Evolutionary conservation across 64 coral and sea anemone species (phyloP).

Genomic region (Platygyra sinensis): DNA sequence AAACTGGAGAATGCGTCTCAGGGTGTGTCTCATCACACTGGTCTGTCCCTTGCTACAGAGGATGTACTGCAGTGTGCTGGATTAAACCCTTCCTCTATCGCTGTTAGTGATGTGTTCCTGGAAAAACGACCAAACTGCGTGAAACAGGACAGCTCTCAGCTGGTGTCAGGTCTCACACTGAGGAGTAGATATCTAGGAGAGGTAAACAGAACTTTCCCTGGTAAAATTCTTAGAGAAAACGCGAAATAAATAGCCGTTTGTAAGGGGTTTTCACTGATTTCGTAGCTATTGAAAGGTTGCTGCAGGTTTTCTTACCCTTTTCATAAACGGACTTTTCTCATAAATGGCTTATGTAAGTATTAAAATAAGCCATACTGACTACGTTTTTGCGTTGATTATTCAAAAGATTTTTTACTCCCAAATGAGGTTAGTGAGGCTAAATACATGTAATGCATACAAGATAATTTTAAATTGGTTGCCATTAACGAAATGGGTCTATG

Average conservation of each 20-base stretch:
- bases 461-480: too few species aligned
- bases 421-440: too few species aligned
- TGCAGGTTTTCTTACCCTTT: too few species aligned
- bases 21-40: constrained; percentile 74
- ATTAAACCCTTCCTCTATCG: constrained; percentile 63
- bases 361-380: too few species aligned
- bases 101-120: constrained; percentile 60
- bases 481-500: too few species aligned
- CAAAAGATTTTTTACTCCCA: too few species aligned
- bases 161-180: constrained; percentile 71
- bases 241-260: too few species aligned
- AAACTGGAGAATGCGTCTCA: constrained; percentile 63
- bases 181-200: constrained; percentile 92
- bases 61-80: constrained; percentile 76
- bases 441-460: too few species aligned
- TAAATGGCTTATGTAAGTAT: too few species aligned
- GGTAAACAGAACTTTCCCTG: constrained; percentile 23
- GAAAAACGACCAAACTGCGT: constrained; percentile 88
- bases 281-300: too few species aligned
- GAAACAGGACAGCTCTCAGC: constrained; percentile 73
- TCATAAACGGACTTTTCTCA: too few species aligned
- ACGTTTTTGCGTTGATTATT: too few species aligned
- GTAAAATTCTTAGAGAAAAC: neutral
- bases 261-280: neutral
- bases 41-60: constrained; percentile 83